phyloP scores from a whole-genome alignment of 92 coral and sea anemone genomes.

The Ricordea florida region DNA sequence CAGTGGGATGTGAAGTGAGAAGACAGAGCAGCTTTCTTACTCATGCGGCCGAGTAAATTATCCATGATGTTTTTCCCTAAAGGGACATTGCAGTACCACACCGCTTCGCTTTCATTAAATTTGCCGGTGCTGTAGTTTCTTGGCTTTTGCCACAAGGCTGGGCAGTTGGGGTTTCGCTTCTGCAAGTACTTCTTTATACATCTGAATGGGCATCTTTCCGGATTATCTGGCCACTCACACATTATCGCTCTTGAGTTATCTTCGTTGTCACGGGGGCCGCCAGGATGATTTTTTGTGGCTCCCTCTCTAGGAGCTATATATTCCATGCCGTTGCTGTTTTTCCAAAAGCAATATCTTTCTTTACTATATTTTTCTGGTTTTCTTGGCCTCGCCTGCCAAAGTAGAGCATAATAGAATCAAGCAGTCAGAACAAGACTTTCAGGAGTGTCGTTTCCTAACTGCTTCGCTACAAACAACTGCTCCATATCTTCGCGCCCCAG shows the following conservation, averaged over 20 bases:
- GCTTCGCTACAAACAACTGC: no score
- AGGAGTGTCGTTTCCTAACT: no score
- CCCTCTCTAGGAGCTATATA: conserved; percentile 6
- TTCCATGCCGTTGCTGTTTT: conserved; percentile 13
- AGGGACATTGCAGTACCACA: no score
- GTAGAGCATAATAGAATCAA: conserved; percentile 11
- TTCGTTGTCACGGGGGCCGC: conserved; percentile 47
- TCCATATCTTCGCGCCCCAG: no score
- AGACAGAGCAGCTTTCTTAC: conserved; percentile 35
- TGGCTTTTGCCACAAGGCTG: no score
- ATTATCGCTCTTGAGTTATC: conserved; percentile 29
- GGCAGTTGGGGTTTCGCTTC: no score
- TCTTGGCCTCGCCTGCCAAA: conserved; percentile 61
- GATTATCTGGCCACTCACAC: conserved; percentile 24
- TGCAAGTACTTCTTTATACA: conserved; percentile 25
- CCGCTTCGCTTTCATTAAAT: conserved; percentile 15
- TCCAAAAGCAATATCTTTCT: no score
- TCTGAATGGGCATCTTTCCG: conserved; percentile 24
- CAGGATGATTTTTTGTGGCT: conserved; percentile 63
- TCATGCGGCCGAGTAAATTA: conserved; percentile 12
- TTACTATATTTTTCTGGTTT: conserved; percentile 43
- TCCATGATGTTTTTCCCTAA: conserved; percentile 24
- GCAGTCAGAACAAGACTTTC: no score
- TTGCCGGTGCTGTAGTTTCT: neutral
- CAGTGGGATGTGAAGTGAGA: conserved; percentile 44